phyloP scores from a whole-genome alignment of 2,888 invertebrate genomes.

The Brenthis daphne region DNA sequence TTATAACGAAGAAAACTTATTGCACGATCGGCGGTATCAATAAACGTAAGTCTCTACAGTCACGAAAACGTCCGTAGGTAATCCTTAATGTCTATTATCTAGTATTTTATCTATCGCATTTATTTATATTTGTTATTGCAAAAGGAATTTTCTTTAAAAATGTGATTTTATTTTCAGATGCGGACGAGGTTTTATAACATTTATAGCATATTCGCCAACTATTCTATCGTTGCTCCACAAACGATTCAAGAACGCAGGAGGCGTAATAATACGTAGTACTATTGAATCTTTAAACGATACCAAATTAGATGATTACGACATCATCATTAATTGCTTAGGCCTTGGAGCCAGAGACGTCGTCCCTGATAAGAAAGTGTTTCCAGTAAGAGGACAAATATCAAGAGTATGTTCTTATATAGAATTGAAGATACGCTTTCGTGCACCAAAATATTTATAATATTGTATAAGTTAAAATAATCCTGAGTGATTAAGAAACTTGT shows the following conservation, averaged over 20 bases:
- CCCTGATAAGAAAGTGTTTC: constrained; percentile 82
- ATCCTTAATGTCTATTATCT: too few relatives aligned
- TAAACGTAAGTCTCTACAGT: too few relatives aligned
- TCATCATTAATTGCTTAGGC: constrained; percentile 91
- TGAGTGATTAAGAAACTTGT: too few relatives aligned
- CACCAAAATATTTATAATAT: too few relatives aligned
- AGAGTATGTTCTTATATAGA: constrained; percentile 5
- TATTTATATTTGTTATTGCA: too few relatives aligned
- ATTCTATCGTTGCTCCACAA: constrained; percentile 86
- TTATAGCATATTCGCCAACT: constrained; percentile 84
- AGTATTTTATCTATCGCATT: too few relatives aligned
- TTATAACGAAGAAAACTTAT: too few relatives aligned
- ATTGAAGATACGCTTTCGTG: too few relatives aligned
- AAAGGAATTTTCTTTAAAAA: not conserved
- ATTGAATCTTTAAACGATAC: constrained; percentile 59
- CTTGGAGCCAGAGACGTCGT: constrained; percentile 84
- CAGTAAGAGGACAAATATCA: constrained; percentile 89
- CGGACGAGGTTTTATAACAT: constrained; percentile 85
- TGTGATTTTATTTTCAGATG: constrained; percentile 63
- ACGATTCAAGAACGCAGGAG: constrained; percentile 83
- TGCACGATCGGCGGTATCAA: too few relatives aligned
- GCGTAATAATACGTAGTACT: constrained; percentile 71
- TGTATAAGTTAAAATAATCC: too few relatives aligned
- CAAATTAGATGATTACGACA: constrained; percentile 82
- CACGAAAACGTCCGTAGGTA: too few relatives aligned